Conservation (phyloP, 2,888 invertebrate genomes). For the Punctoribates punctum region DNA sequence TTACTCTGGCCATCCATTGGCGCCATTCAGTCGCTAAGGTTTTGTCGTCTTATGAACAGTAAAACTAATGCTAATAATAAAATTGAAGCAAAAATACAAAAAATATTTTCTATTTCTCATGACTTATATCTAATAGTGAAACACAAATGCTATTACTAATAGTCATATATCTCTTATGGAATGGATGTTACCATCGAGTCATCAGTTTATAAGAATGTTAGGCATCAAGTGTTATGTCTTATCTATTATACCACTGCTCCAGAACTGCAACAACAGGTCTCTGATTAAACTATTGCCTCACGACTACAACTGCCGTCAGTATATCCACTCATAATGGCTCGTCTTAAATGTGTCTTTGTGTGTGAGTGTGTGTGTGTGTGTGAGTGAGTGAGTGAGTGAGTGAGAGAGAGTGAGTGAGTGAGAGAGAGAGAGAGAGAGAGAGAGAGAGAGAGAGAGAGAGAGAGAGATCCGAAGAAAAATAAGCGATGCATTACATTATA, state of each 20-base stretch:
- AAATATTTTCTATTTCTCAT: not conserved
- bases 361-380: not conserved
- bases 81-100: conserved; percentile 17
- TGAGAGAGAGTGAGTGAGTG: not conserved
- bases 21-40: conserved; percentile 18
- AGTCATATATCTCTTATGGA: conserved; percentile 9
- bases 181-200: not conserved
- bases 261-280: conserved; percentile 29
- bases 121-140: not conserved
- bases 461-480: not conserved
- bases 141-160: not conserved
- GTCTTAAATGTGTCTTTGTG: not conserved
- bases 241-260: conserved; percentile 17
- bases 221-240: conserved; percentile 15
- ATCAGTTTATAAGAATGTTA: conserved; percentile 23
- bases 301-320: conserved; percentile 28
- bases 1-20: not conserved
- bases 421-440: conserved; percentile 34
- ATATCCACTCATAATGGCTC: conserved; percentile 26
- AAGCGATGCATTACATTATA: conserved; percentile 34
- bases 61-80: not conserved
- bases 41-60: conserved; percentile 10
- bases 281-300: conserved; percentile 33
- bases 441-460: not conserved
- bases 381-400: no score